Evolutionary conservation across 2,888 invertebrate genomes (phyloP), one percentile per base, ranked within the genome.

Genomic region (Drosophila neonasuta): DNA sequence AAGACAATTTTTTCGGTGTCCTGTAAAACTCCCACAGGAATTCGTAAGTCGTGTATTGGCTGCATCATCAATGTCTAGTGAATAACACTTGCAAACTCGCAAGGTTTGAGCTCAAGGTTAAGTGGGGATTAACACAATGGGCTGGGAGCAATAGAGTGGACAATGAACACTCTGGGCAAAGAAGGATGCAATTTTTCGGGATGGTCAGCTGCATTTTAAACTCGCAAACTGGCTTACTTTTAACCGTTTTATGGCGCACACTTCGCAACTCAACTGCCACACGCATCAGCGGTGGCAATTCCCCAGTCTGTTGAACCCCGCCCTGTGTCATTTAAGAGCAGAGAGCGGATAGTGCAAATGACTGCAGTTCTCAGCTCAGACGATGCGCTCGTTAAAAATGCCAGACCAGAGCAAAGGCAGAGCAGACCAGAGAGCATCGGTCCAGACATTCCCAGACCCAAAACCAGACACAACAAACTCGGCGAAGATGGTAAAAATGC

Each of bases 331-430:
- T 77, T 77, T 76, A 76, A 73, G 63, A 70, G 63, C 44, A 60
- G 62, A 46, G 71, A 67, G 49, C 45, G 10, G 73, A 62, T 66
- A 71, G 74, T 71, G 68, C 61, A 78, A 78, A 77, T 78, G 77
- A 77, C 60, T 77, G 74, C 68, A 77, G 70, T 65, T 59, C 68
- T 71, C 65, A 77, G 70, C 70, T 59, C 68, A 68, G 72, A 65
- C 70, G 70, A 65, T 65, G 78, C 57, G 69, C 77, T 77, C 78
- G 79, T 77, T 77, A 78, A 77, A 77, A 78, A 68, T 71, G 71
- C 75, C 77, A 67, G 65, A 60, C 48, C 69, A 50, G 49, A n/a
- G 6, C 50, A 44, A 24, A 24, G 24, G 24, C 24, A 24, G 29
- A 55, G 41, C 44, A 49, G 51, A 48, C 15, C 15, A 3, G 0